Conservation (phyloP, 1,140 invertebrate genomes). For the Hestina assimilis region DNA sequence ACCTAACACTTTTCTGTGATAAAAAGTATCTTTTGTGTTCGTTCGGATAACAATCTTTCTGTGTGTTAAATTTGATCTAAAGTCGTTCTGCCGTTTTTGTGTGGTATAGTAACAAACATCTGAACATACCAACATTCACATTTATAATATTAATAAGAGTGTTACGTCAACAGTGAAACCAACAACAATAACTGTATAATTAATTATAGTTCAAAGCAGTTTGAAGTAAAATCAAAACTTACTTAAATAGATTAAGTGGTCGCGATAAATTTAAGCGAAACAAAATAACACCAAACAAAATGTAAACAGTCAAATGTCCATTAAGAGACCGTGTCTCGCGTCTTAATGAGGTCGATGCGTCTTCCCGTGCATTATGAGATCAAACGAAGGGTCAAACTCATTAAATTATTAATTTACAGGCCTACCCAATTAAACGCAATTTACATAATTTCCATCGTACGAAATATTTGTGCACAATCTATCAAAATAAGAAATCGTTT, state of each 20-base stretch:
- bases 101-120: too few relatives aligned
- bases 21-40: too few relatives aligned
- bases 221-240: neutral
- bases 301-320: constrained; percentile 47
- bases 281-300: constrained; percentile 26
- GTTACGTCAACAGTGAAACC: too few relatives aligned
- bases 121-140: too few relatives aligned
- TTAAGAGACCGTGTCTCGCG: constrained; percentile 52
- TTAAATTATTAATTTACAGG: constrained; percentile 71
- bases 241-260: neutral
- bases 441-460: constrained; percentile 30
- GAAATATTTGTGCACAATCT: constrained; percentile 4
- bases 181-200: neutral
- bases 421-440: constrained; percentile 65
- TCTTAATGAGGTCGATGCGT: constrained; percentile 64
- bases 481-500: neutral
- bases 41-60: too few relatives aligned
- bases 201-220: neutral
- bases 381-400: constrained; percentile 58
- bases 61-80: too few relatives aligned
- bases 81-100: too few relatives aligned
- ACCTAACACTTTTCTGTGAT: too few relatives aligned
- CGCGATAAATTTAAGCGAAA: neutral
- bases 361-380: constrained; percentile 65
- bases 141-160: too few relatives aligned